Conservation (phyloP, 2,888 invertebrate genomes). For the Cabera pusaria region DNA sequence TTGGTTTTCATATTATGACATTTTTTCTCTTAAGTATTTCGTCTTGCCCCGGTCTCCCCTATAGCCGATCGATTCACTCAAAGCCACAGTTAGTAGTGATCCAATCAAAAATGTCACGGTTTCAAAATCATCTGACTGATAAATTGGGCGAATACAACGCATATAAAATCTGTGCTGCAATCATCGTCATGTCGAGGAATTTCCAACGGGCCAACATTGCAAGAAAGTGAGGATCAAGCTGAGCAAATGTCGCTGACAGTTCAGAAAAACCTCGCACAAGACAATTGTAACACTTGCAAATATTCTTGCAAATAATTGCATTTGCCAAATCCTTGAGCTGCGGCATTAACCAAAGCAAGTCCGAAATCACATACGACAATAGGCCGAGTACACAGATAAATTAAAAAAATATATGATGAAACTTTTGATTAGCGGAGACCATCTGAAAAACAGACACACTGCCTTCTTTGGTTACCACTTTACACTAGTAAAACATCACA, state of each 20-base stretch:
- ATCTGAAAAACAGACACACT: constrained; percentile 1
- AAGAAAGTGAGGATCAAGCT: constrained; percentile 7
- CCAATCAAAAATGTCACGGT: constrained; percentile 2
- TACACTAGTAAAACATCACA: neutral
- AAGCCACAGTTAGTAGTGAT: constrained; percentile 1
- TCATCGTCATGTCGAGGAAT: constrained; percentile 1
- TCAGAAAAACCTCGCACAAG: neutral
- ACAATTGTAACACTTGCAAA: constrained; percentile 3
- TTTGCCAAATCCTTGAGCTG: constrained; percentile 19
- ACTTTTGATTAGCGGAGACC: constrained; percentile 1
- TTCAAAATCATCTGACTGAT: constrained; percentile 5
- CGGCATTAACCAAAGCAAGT: constrained; percentile 2
- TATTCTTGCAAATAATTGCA: constrained; percentile 1
- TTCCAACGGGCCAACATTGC: constrained; percentile 11
- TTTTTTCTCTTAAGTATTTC: too few relatives aligned
- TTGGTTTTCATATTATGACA: too few relatives aligned
- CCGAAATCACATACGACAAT: constrained; percentile 1
- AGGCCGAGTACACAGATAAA: neutral
- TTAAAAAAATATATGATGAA: neutral
- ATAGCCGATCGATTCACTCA: too few relatives aligned
- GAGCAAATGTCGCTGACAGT: constrained; percentile 3
- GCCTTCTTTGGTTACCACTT: neutral
- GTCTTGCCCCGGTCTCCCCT: too few relatives aligned
- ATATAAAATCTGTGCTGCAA: constrained; percentile 7
- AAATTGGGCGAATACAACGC: constrained; percentile 8